phyloP scores from a whole-genome alignment of 2,113 vertebrate species.

The Daboia siamensis region DNA sequence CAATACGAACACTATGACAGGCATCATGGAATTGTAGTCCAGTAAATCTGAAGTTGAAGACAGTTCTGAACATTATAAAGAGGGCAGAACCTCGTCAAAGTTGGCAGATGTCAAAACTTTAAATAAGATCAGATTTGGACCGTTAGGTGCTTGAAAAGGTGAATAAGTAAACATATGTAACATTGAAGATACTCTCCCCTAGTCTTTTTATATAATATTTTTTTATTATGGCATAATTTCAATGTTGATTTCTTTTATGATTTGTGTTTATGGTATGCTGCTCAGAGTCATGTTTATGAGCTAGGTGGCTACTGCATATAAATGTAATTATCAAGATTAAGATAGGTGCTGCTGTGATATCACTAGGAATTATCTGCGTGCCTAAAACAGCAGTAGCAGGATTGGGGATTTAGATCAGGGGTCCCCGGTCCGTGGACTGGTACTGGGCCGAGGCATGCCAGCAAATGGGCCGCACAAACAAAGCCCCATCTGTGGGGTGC shows the following conservation, averaged over 20 bases:
- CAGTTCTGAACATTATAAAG: background rate
- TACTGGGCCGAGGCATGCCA: too few species aligned
- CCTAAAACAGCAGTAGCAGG: background rate
- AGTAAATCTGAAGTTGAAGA: background rate
- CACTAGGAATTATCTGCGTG: background rate
- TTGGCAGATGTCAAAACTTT: background rate
- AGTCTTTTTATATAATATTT: background rate
- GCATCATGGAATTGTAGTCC: background rate
- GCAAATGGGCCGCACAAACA: too few species aligned
- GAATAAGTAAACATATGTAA: background rate
- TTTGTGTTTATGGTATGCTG: background rate
- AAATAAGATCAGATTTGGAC: background rate
- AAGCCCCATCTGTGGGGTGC: too few species aligned
- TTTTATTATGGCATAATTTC: background rate
- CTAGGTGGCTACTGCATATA: background rate
- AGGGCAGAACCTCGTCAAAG: background rate
- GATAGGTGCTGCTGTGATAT: background rate
- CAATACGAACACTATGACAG: background rate
- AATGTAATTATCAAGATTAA: background rate
- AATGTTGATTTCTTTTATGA: background rate
- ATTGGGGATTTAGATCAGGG: too few species aligned
- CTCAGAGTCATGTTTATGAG: background rate
- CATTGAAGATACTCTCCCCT: background rate
- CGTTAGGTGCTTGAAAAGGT: background rate
- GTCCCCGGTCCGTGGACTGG: too few species aligned